A percentile compares a stretch with the other conserved stretches of the same genome.
These are phyloP conservation scores for Proales similis DNA, from an alignment of 1,140 invertebrate species.

Conservation along the genomic window DNA sequence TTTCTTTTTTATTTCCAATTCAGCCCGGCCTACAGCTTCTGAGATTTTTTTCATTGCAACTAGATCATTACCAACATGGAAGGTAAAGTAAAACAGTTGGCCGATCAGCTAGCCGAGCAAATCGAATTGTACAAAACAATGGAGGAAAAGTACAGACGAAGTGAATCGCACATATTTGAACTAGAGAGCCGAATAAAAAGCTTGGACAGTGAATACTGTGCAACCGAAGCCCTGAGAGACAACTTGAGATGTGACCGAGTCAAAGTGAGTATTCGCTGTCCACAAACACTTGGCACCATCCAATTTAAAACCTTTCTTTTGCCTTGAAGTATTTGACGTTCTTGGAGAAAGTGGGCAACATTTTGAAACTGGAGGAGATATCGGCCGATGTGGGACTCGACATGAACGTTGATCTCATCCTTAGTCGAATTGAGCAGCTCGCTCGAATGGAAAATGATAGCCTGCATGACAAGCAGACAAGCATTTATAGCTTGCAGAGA, in stretches of 20 bases:
- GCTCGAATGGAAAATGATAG: slow-evolving; percentile 47
- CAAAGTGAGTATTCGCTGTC: slow-evolving; percentile 41
- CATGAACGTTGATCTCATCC: slow-evolving; percentile 47
- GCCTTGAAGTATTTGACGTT: slow-evolving; percentile 47
- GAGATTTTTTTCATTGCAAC: slow-evolving; percentile 38
- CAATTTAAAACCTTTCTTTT: slow-evolving; percentile 22
- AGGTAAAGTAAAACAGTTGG: slow-evolving; percentile 44
- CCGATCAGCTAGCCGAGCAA: slow-evolving; percentile 48
- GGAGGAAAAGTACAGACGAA: slow-evolving; percentile 42
- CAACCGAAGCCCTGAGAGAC: slow-evolving; percentile 49
- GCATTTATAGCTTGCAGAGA: slow-evolving; percentile 45
- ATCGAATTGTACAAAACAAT: slow-evolving; percentile 44
- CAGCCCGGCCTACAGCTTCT: too few relatives aligned
- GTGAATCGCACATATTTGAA: slow-evolving; percentile 44
- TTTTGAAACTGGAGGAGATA: slow-evolving; percentile 51
- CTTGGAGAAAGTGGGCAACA: slow-evolving; percentile 45
- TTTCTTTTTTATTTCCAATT: neutral
- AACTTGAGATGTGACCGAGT: slow-evolving; percentile 49
- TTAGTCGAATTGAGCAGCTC: slow-evolving; percentile 49
- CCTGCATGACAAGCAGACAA: slow-evolving; percentile 47
- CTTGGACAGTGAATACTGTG: slow-evolving; percentile 47
- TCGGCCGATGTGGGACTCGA: slow-evolving; percentile 51
- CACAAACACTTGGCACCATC: neutral
- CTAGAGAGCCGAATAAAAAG: slow-evolving; percentile 43
- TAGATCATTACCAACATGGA: slow-evolving; percentile 46